Evolutionary conservation across 2,797 vertebrate genomes (phyloP).

Genomic region (Moxostoma hubbsi): DNA sequence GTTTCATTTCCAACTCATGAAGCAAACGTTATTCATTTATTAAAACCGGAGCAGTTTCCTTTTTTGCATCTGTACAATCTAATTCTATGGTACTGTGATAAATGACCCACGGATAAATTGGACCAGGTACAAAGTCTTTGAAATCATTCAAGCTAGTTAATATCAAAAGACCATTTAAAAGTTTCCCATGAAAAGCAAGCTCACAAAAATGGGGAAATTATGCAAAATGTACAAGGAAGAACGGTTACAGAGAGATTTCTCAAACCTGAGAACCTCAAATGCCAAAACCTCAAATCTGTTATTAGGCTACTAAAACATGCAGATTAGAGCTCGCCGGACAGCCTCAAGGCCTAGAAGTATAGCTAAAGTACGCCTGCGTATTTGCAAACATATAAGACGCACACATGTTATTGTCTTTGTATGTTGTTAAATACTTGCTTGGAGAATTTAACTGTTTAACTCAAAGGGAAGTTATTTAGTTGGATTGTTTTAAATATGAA

Average conservation of each 20-base stretch:
- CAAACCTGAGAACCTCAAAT: too few species aligned
- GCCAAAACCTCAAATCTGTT: too few species aligned
- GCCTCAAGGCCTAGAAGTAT: too few species aligned
- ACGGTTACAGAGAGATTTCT: background rate
- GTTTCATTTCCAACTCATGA: too few species aligned
- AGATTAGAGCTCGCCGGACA: background rate
- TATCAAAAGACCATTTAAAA: background rate
- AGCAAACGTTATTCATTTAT: too few species aligned
- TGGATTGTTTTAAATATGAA: too few species aligned
- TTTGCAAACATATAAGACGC: too few species aligned
- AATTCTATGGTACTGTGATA: background rate
- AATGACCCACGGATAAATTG: background rate
- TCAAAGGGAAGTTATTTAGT: too few species aligned
- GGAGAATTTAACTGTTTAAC: too few species aligned
- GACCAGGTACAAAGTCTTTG: background rate
- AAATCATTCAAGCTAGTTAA: background rate
- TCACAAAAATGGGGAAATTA: background rate
- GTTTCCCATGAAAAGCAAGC: background rate
- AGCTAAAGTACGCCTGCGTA: background rate
- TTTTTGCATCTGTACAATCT: background rate
- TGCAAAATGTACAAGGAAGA: background rate
- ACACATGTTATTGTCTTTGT: too few species aligned
- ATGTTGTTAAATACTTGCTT: too few species aligned
- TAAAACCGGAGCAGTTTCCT: too few species aligned
- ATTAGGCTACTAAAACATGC: background rate